Conservation (phyloP, 2,888 invertebrate species). For the Serrognathus titanus region DNA sequence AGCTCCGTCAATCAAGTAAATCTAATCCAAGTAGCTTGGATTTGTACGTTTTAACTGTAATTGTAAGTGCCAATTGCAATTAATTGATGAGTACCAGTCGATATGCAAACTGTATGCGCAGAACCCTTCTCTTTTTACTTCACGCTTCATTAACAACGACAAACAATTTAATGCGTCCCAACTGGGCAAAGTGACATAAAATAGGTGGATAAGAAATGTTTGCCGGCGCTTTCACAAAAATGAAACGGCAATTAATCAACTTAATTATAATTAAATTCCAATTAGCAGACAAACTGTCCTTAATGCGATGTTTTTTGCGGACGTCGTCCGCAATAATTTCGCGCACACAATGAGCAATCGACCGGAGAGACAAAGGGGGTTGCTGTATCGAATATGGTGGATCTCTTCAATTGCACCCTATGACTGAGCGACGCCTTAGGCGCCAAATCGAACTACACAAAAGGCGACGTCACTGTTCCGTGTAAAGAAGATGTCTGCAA, state of each 20-base stretch:
- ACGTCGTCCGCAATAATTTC: conserved; percentile 3
- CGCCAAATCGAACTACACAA: conserved; percentile 34
- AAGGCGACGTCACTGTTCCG: conserved; percentile 31
- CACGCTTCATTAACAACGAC: no score
- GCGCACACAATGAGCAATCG: conserved; percentile 5
- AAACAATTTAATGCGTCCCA: no score
- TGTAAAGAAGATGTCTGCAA: conserved; percentile 38
- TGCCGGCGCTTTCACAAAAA: background rate
- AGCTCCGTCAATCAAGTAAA: no score
- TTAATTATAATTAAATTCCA: conserved; percentile 4
- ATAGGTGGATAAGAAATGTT: no score
- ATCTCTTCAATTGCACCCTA: conserved; percentile 8
- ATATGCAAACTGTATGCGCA: no score
- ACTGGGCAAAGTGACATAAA: no score
- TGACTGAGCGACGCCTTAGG: conserved; percentile 28
- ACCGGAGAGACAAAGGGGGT: conserved; percentile 20
- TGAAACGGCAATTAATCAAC: conserved; percentile 5
- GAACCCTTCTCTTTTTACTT: no score
- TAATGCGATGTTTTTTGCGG: background rate
- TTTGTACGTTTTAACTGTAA: no score
- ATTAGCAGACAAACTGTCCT: conserved; percentile 1
- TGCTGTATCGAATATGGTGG: conserved; percentile 17
- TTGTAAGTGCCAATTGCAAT: no score
- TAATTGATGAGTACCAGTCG: no score
- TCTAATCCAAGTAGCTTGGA: no score